phyloP scores from a whole-genome alignment of 2,888 invertebrate genomes.

The Drosophila trichaetosa region DNA sequence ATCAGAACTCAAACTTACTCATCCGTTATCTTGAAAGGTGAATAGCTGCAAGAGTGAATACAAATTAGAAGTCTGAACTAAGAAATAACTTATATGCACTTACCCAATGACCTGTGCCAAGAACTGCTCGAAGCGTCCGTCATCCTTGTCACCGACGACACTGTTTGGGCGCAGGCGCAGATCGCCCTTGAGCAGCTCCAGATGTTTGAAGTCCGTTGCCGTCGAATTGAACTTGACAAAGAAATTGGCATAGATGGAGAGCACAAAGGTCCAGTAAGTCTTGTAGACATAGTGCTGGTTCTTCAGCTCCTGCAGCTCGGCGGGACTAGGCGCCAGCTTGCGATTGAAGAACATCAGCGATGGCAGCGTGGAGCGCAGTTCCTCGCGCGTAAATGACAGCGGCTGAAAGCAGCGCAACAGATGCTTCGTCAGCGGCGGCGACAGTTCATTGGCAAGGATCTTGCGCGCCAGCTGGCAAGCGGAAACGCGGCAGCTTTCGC shows the following conservation, averaged over 20 bases:
- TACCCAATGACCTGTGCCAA: constrained; percentile 77
- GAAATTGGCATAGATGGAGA: constrained; percentile 83
- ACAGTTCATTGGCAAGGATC: constrained; percentile 83
- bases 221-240: constrained; percentile 81
- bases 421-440: constrained; percentile 83
- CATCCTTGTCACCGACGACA: constrained; percentile 80
- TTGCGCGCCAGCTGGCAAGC: constrained; percentile 84
- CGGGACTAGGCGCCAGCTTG: constrained; percentile 81
- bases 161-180: constrained; percentile 78
- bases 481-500: constrained; percentile 79
- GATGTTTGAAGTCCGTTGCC: constrained; percentile 73
- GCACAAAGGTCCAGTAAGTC: constrained; percentile 84
- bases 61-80: not conserved
- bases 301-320: constrained; percentile 78
- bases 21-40: constrained; percentile 77
- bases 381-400: constrained; percentile 81
- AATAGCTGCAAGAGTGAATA: constrained; percentile 62
- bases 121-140: constrained; percentile 83
- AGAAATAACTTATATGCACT: constrained; percentile 3
- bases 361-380: constrained; percentile 82
- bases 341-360: constrained; percentile 84
- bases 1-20: constrained; percentile 70
- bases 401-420: constrained; percentile 84
- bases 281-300: constrained; percentile 83
- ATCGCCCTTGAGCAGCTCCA: constrained; percentile 82